Percentiles rank a stretch among this genome's conserved stretches.
Evolutionary conservation across 2,797 vertebrate species (phyloP).

Genomic region (Acrossocheilus fasciatus): DNA sequence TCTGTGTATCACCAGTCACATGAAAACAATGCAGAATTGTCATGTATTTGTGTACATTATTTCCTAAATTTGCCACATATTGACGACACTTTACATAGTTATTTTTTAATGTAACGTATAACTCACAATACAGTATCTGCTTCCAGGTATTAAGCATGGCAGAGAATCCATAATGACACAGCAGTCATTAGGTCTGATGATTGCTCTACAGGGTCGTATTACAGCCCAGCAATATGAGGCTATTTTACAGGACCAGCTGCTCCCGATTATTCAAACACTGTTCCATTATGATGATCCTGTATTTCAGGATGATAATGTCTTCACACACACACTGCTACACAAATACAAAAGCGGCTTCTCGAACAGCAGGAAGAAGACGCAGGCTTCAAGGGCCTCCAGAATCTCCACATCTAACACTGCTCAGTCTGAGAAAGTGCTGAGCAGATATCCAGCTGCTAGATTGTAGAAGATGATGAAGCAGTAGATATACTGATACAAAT

Average conservation of each 20-base stretch:
- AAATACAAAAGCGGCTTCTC: neutral
- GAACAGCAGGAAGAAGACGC: neutral
- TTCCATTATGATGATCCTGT: neutral
- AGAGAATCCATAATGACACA: conserved; percentile 9
- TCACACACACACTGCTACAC: conserved; percentile 7
- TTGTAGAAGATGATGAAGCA: neutral
- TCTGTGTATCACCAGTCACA: neutral
- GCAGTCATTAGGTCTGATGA: conserved; percentile 19
- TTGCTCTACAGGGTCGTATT: conserved; percentile 30
- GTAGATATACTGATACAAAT: neutral
- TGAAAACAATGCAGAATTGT: neutral
- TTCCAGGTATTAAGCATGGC: conserved; percentile 6
- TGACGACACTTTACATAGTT: neutral
- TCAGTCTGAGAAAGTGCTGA: neutral
- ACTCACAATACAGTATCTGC: neutral
- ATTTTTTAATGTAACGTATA: neutral
- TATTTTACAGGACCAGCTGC: conserved; percentile 25
- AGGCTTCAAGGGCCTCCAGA: neutral
- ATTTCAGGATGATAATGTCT: conserved; percentile 5
- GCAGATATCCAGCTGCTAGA: neutral
- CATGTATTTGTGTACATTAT: neutral
- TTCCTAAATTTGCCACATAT: neutral
- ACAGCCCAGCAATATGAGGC: conserved; percentile 26
- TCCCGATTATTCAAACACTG: conserved; percentile 18
- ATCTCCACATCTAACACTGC: neutral